Evolutionary conservation across 1,140 invertebrate species (phyloP), one percentile per base, ranked within the genome.

Genomic region (Glomeris maerens): DNA sequence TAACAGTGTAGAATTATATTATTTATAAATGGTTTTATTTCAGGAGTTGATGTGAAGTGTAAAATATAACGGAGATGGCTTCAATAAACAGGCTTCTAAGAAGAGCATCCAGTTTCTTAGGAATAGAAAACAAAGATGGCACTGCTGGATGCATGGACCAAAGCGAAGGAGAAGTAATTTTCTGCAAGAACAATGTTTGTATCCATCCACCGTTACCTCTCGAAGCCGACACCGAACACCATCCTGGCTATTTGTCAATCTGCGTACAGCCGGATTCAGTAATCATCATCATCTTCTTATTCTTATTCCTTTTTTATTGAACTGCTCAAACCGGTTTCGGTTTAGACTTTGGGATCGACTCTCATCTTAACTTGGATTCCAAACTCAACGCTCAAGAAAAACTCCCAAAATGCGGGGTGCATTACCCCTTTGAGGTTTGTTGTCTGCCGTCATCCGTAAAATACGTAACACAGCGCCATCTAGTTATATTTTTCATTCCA

Each of bases 221-320:
- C 10, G 72, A 83, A 17, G 78, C 81, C 57, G 81, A 85, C 56
- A 77, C 79, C 27, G 84, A 90, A 54, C 90, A 94, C 61, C 82
- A 90, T 67, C 89, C 89, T 2, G 90, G 91, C 1, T 95, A 95
- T 62, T 69, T 95, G 55, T 88, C 85, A 3, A 77, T 94, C 3
- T 81, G 80, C 17, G 73, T 86, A 77, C 53, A 89, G 76, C 59
- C 68, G 52, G 68, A 71, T 50, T 65, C 63, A 57, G 67, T 68
- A 78, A 77, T 57, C 74, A 76, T 38, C 49, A n/a, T n/a, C n/a
- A n/a, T n/a, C 73, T 75, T 0, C 78, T 77, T 42, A 7, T 42
- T 31, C n/a, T 13, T 44, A 27, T 40, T 47, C n/a, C n/a, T 47
- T 27, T 40, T 29, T n/a, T 17, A 29, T 14, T 44, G 5, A 50